Conservation (phyloP, 2,888 invertebrate species). For the Mythimna impura region DNA sequence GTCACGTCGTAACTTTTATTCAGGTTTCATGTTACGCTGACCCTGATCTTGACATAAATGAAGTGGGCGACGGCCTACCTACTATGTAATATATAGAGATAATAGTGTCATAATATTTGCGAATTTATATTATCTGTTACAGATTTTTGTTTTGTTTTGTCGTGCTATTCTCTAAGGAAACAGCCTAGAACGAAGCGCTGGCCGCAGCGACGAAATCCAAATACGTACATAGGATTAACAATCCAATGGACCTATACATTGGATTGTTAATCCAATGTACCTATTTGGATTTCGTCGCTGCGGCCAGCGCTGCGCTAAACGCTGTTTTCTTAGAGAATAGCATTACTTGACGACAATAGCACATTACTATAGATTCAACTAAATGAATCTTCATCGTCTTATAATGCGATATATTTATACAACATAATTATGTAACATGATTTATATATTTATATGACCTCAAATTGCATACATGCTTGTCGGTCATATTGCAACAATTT, state of each 20-base stretch:
- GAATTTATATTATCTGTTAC: not conserved
- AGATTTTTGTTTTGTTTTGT: not conserved
- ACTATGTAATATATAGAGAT: conserved; percentile 14
- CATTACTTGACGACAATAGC: not conserved
- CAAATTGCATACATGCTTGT: conserved; percentile 43
- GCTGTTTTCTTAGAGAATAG: no score
- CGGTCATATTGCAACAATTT: conserved; percentile 45
- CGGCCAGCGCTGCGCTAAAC: no score
- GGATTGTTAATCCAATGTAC: no score
- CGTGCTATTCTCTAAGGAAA: no score
- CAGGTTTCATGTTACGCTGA: conserved; percentile 32
- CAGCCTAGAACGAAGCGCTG: no score
- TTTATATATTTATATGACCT: not conserved
- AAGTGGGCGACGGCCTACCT: conserved; percentile 7
- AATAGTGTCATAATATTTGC: conserved; percentile 9
- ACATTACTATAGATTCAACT: not conserved
- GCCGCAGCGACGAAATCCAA: no score
- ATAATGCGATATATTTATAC: not conserved
- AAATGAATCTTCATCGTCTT: not conserved
- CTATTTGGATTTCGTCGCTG: no score
- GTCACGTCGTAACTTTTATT: conserved; percentile 39
- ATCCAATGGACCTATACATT: no score
- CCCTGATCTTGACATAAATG: conserved; percentile 38
- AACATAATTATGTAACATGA: not conserved
- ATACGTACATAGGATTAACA: no score